Percentiles rank a stretch among this genome's conserved stretches.
These are phyloP conservation scores for Euleptes europaea DNA, from an alignment of 2,113 vertebrate genomes.

Conservation along the genomic window DNA sequence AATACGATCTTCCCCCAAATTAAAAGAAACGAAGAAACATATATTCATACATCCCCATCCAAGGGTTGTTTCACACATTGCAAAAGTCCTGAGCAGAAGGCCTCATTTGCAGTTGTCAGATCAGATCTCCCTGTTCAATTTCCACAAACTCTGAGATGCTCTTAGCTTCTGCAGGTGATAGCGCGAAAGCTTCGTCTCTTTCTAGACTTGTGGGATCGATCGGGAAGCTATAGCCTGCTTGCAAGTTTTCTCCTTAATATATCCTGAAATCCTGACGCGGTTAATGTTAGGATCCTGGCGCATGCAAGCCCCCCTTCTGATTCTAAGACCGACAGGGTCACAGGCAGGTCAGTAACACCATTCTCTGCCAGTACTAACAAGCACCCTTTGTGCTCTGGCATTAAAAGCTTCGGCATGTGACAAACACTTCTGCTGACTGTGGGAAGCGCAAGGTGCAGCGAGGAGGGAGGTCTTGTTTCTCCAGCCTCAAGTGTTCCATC, in stretches of 20 bases:
- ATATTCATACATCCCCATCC: neutral
- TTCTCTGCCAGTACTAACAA: conserved; percentile 13
- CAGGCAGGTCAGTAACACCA: neutral
- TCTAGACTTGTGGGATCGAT: neutral
- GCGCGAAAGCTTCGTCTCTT: neutral
- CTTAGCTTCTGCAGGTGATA: neutral
- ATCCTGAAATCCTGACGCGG: neutral
- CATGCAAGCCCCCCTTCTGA: neutral
- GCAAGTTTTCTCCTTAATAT: neutral
- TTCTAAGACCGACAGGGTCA: neutral
- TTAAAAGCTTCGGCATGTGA: conserved; percentile 1
- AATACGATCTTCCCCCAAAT: too few species aligned
- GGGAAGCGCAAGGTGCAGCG: neutral
- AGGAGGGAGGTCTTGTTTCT: neutral
- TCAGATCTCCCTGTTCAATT: neutral
- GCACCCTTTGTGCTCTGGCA: neutral
- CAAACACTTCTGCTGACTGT: neutral
- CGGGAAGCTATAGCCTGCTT: neutral
- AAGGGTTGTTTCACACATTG: neutral
- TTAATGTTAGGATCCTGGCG: neutral
- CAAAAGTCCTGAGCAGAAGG: neutral
- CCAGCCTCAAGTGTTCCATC: neutral
- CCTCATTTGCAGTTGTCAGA: neutral
- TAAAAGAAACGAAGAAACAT: too few species aligned
- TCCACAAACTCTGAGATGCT: neutral